Evolutionary conservation across 2,797 vertebrate species (phyloP), one percentile per base, ranked within the genome.

Genomic region (Scarus forsteni): DNA sequence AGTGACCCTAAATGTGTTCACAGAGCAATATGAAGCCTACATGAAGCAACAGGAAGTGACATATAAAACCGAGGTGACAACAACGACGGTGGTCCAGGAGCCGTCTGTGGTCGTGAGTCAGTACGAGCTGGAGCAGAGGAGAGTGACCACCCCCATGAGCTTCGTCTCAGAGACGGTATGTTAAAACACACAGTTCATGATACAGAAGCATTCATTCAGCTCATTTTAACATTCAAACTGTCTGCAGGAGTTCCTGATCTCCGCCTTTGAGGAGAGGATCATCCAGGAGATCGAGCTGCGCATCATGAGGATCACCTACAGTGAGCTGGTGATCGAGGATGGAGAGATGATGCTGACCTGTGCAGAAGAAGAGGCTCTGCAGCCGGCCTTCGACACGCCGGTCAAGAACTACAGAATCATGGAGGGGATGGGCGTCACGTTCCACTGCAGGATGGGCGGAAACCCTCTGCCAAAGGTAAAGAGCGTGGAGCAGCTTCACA

Each of bases 281-380:
- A 99, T 99, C 83, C 97, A 96, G 81, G 97, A 99, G 93, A 97
- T 99, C 61, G 97, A 99, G 90, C 94, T 97, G 46, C 95, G 96
- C 75, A 97, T 99, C 87, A 95, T 98, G 90, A 98, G 94, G 83
- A 98, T 97, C 8, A 96, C 95, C 1, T 96, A 99, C 85, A 93
- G 91, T 80, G 96, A 99, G 86, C 90, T 99, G 67, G 95, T 99
- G n/a, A 94, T 92, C 49, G 97, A 98, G 92, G 98, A 99, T 0
- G 94, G 96, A 69, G 98, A 99, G 82, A 91, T 92, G 81, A 96
- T 96, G 94, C 90, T 97, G 68, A 97, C 95, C 36, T 88, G 94
- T 45, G 88, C 95, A 39, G 97, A 98, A 58, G 93, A 95, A 3
- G 95, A 97, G 85, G 94, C 96, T 5, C 60, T 95, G 66, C 94